phyloP scores from a whole-genome alignment of 2,113 vertebrate species.

The Ceyx margarethae region DNA sequence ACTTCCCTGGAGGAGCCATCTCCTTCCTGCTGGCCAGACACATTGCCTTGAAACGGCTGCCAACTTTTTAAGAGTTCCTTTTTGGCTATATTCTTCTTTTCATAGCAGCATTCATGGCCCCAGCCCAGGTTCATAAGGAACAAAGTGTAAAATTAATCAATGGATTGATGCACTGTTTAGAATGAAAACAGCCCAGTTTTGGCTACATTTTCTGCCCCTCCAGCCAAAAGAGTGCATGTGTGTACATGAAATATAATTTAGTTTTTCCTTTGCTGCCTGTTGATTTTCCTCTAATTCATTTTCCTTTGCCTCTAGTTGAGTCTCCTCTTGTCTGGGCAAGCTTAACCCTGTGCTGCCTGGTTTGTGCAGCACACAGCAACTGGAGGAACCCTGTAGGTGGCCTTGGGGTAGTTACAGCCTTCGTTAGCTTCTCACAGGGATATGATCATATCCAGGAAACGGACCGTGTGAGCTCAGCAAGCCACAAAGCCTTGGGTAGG shows the following conservation, averaged over 20 bases:
- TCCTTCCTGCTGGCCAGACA: constrained; percentile 71
- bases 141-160: constrained; percentile 71
- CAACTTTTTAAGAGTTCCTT: constrained; percentile 67
- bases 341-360: constrained; percentile 42
- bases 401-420: not conserved
- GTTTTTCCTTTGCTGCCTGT: constrained; percentile 66
- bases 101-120: constrained; percentile 50
- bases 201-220: constrained; percentile 52
- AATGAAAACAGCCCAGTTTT: constrained; percentile 60
- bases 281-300: constrained; percentile 68
- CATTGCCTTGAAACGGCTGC: constrained; percentile 53
- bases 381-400: not conserved
- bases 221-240: constrained; percentile 63
- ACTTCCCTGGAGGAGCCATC: constrained; percentile 64
- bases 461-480: not conserved
- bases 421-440: not conserved
- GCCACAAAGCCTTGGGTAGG: constrained; percentile 18
- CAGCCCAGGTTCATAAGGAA: constrained; percentile 68
- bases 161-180: constrained; percentile 67
- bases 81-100: constrained; percentile 64
- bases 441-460: not conserved
- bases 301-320: constrained; percentile 57
- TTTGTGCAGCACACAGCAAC: not conserved
- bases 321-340: constrained; percentile 39
- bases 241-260: constrained; percentile 64